These are phyloP conservation scores for Sakesphorus luctuosus DNA, from an alignment of 2,113 vertebrate genomes.

Conservation along the genomic window DNA sequence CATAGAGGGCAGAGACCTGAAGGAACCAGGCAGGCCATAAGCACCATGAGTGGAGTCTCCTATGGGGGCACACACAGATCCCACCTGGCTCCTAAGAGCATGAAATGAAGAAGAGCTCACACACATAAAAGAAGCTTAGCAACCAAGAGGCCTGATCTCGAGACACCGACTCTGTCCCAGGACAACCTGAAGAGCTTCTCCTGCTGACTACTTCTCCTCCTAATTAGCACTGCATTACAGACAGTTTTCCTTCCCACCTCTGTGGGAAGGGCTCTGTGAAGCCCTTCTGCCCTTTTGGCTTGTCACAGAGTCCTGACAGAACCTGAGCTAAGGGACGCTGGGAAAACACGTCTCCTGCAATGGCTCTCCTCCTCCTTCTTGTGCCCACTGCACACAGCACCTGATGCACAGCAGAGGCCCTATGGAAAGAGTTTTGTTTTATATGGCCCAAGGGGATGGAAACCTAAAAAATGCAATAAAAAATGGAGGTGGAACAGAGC, in stretches of 20 bases:
- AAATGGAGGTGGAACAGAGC: background rate
- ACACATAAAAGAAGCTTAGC: background rate
- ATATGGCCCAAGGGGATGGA: background rate
- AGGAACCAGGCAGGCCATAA: background rate
- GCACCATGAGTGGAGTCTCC: background rate
- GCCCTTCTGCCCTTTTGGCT: background rate
- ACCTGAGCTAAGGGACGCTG: background rate
- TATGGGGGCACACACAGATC: background rate
- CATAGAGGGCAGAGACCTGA: background rate
- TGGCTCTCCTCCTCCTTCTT: background rate
- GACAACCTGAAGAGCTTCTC: background rate
- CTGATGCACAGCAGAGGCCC: background rate
- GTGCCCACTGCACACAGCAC: background rate
- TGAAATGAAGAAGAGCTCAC: rapidly evolving
- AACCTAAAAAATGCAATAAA: background rate
- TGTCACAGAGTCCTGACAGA: background rate
- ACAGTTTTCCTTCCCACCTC: background rate
- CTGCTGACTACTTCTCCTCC: background rate
- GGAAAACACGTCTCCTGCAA: background rate
- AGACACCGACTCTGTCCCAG: background rate
- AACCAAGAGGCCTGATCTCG: background rate
- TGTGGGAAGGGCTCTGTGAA: background rate
- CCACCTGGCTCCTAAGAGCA: background rate
- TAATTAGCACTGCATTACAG: background rate
- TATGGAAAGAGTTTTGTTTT: background rate